phyloP scores from a whole-genome alignment of 2,113 vertebrate genomes.

The Malurus cyaneus region DNA sequence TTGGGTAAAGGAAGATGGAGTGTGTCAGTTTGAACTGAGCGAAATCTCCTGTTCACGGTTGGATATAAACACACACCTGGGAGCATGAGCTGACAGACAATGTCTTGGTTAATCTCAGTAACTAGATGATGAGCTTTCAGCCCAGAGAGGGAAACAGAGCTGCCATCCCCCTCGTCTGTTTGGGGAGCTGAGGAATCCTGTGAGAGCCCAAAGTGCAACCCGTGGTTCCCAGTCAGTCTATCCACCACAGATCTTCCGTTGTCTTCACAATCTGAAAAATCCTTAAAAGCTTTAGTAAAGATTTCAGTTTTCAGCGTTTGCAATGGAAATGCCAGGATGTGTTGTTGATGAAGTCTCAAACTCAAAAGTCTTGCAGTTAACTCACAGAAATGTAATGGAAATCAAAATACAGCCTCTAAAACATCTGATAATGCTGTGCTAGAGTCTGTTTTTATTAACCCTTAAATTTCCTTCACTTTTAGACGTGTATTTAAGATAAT shows the following conservation, averaged over 20 bases:
- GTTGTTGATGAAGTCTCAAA: neutral
- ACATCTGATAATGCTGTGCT: neutral
- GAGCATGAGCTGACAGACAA: neutral
- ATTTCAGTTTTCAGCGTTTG: neutral
- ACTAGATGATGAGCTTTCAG: neutral
- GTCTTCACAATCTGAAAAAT: neutral
- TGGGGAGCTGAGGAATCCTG: neutral
- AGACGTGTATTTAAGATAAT: neutral
- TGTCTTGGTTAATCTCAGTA: neutral
- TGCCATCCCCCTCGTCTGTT: neutral
- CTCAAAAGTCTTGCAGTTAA: neutral
- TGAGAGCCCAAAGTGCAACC: neutral
- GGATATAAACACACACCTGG: rapidly evolving
- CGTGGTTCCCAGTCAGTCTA: neutral
- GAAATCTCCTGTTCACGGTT: neutral
- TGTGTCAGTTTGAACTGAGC: neutral
- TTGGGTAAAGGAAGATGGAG: neutral
- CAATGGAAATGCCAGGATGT: neutral
- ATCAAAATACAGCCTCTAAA: neutral
- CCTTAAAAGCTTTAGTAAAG: neutral
- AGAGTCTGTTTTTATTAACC: neutral
- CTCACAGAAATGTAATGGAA: neutral
- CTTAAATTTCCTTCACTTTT: neutral
- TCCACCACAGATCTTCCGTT: rapidly evolving
- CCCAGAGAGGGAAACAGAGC: neutral